These are phyloP conservation scores for Cephus runcator DNA, from an alignment of 2,888 invertebrate genomes.

Conservation along the genomic window DNA sequence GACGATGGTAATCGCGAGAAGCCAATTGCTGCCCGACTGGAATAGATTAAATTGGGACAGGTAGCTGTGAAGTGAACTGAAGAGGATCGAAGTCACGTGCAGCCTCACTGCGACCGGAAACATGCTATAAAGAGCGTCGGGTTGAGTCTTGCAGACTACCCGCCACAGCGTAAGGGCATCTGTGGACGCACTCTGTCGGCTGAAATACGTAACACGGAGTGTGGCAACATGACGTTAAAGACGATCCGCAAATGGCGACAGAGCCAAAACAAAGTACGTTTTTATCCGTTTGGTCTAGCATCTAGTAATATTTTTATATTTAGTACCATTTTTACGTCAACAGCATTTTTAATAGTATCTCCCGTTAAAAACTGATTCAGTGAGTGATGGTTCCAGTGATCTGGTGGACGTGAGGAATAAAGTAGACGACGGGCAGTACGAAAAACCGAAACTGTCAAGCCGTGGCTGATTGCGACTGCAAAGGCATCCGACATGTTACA, in stretches of 20 bases:
- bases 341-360: background rate
- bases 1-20: slow-evolving; percentile 23
- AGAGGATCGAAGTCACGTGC: slow-evolving; percentile 57
- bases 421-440: background rate
- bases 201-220: background rate
- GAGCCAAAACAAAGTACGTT: background rate
- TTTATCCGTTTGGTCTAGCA: background rate
- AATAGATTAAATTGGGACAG: slow-evolving; percentile 59
- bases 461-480: background rate
- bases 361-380: background rate
- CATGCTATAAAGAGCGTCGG: slow-evolving; percentile 39
- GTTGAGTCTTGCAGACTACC: background rate
- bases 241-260: background rate
- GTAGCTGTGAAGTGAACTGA: slow-evolving; percentile 54
- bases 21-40: slow-evolving; percentile 15
- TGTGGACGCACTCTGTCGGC: background rate
- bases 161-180: background rate
- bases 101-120: slow-evolving; percentile 52
- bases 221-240: background rate
- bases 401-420: background rate
- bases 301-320: background rate
- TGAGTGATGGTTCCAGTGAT: background rate
- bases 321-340: background rate
- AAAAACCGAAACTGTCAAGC: slow-evolving; percentile 1
- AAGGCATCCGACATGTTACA: background rate